These are phyloP conservation scores for Erithacus rubecula DNA, from an alignment of 2,797 vertebrate species.

Conservation along the genomic window DNA sequence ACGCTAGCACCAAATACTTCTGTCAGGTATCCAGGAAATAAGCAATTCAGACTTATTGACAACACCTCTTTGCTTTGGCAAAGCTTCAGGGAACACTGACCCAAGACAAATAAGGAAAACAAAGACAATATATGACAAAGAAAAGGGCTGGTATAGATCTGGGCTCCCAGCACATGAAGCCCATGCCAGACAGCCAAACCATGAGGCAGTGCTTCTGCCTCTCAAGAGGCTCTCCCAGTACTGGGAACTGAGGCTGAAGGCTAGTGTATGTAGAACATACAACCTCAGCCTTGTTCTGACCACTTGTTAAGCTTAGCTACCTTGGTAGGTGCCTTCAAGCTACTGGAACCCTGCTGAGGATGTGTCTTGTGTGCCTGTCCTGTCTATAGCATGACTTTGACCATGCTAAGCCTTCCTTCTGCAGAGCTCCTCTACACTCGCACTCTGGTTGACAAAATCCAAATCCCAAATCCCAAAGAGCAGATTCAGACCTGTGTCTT, in stretches of 20 bases:
- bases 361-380: fast-evolving
- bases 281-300: background rate
- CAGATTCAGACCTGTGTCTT: background rate
- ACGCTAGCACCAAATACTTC: background rate
- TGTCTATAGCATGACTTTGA: background rate
- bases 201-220: background rate
- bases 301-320: background rate
- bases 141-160: background rate
- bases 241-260: background rate
- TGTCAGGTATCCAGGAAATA: background rate
- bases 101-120: background rate
- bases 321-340: background rate
- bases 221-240: background rate
- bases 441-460: background rate
- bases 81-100: background rate
- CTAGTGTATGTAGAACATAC: background rate
- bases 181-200: background rate
- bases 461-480: background rate
- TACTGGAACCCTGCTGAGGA: background rate
- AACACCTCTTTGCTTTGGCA: background rate
- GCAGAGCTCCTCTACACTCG: background rate
- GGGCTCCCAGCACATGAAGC: background rate
- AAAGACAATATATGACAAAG: background rate
- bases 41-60: background rate
- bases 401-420: background rate